These are phyloP conservation scores for Rotaria macrura DNA, from an alignment of 2,888 invertebrate genomes.

Conservation along the genomic window DNA sequence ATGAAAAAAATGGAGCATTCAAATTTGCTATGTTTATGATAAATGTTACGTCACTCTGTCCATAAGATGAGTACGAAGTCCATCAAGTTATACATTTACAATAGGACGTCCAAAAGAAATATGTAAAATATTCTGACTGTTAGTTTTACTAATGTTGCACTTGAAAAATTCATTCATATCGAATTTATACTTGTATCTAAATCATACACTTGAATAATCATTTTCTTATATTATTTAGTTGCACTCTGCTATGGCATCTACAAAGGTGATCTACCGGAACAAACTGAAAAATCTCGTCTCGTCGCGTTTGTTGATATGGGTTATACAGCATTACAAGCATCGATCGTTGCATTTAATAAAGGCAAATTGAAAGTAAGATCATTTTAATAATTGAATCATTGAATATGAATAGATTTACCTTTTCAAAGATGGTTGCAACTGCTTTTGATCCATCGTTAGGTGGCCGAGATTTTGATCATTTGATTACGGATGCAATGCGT, in stretches of 20 bases:
- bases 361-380: conserved; percentile 59
- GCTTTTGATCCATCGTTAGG: conserved; percentile 74
- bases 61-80: too few relatives aligned
- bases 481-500: conserved; percentile 74
- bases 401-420: neutral
- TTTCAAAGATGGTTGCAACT: conserved; percentile 58
- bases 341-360: conserved; percentile 80
- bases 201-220: too few relatives aligned
- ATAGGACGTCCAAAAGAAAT: too few relatives aligned
- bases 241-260: conserved; percentile 94
- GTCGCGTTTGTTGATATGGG: conserved; percentile 95
- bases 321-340: conserved; percentile 72
- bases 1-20: too few relatives aligned
- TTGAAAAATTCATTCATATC: too few relatives aligned
- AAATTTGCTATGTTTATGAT: too few relatives aligned
- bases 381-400: neutral
- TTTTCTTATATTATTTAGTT: too few relatives aligned
- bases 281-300: conserved; percentile 71
- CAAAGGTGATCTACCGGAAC: conserved; percentile 81
- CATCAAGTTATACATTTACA: too few relatives aligned
- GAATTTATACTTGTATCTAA: too few relatives aligned
- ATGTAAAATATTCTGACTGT: too few relatives aligned
- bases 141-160: too few relatives aligned
- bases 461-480: conserved; percentile 79
- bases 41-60: too few relatives aligned